Percentiles rank a stretch among this genome's conserved stretches.
Conservation (phyloP, 2,888 invertebrate genomes). For the Leptura quadrifasciata region DNA sequence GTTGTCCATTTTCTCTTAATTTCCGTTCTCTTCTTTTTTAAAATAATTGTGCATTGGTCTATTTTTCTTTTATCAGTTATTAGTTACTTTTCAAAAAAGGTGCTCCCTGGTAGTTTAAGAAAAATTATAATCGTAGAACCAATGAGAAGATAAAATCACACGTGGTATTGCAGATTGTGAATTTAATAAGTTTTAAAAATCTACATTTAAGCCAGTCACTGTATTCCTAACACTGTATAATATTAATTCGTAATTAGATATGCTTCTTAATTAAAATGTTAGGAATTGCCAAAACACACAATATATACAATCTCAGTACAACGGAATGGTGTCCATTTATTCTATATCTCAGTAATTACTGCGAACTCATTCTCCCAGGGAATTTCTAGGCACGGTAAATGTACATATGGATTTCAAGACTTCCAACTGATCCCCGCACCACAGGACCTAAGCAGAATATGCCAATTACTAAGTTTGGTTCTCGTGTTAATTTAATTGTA, state of each 20-base stretch:
- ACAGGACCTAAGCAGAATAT: slow-evolving; percentile 43
- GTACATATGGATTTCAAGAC: slow-evolving; percentile 21
- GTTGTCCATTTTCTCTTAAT: no score
- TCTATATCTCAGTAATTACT: not conserved
- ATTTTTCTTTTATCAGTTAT: no score
- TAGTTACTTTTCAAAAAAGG: no score
- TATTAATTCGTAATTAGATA: no score
- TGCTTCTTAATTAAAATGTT: not conserved
- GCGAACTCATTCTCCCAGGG: not conserved
- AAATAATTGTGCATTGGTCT: no score
- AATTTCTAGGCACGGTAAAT: not conserved
- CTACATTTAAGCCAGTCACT: not conserved
- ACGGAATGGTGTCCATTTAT: not conserved
- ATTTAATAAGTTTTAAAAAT: not conserved
- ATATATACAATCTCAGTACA: not conserved
- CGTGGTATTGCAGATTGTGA: no score
- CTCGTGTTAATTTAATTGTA: slow-evolving; percentile 51
- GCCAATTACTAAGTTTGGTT: slow-evolving; percentile 54
- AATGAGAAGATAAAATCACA: no score
- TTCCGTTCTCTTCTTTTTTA: no score
- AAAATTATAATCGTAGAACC: no score
- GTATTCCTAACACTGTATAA: no score
- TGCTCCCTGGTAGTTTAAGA: no score
- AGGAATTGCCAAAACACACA: not conserved
- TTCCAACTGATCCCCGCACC: slow-evolving; percentile 30